A percentile compares a stretch with the other conserved stretches of the same genome.
phyloP scores from a whole-genome alignment of 1,140 invertebrate species.

The Venturia canescens region DNA sequence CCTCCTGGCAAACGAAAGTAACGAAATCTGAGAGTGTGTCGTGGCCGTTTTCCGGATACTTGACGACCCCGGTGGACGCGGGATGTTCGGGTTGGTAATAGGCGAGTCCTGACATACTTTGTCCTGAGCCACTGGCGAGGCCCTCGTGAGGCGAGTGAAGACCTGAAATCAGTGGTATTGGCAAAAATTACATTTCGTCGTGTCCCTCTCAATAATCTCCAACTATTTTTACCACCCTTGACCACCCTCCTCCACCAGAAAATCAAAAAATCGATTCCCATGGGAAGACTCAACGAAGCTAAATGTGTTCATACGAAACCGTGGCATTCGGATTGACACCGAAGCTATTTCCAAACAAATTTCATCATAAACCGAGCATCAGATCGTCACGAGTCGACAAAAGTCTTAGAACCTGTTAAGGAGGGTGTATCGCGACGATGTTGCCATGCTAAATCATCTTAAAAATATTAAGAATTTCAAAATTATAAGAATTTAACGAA shows the following conservation, averaged over 20 bases:
- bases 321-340: too few species aligned
- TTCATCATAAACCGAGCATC: too few species aligned
- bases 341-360: too few species aligned
- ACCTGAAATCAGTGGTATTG: conserved; percentile 74
- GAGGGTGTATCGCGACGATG: too few species aligned
- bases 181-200: conserved; percentile 35
- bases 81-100: conserved; percentile 82
- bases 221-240: conserved; percentile 64
- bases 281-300: too few species aligned
- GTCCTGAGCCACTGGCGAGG: conserved; percentile 82
- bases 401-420: too few species aligned
- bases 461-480: too few species aligned
- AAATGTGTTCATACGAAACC: too few species aligned
- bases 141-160: conserved; percentile 80
- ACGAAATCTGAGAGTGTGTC: conserved; percentile 97
- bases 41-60: conserved; percentile 90
- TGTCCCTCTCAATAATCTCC: conserved; percentile 50
- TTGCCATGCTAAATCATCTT: too few species aligned
- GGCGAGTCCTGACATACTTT: conserved; percentile 81
- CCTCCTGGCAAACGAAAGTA: conserved; percentile 96
- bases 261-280: too few species aligned
- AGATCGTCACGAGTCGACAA: too few species aligned
- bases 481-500: too few species aligned
- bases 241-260: conserved; percentile 39
- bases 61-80: conserved; percentile 80